Evolutionary conservation across 2,888 invertebrate species (phyloP).

Genomic region (Spilosoma lubricipeda): DNA sequence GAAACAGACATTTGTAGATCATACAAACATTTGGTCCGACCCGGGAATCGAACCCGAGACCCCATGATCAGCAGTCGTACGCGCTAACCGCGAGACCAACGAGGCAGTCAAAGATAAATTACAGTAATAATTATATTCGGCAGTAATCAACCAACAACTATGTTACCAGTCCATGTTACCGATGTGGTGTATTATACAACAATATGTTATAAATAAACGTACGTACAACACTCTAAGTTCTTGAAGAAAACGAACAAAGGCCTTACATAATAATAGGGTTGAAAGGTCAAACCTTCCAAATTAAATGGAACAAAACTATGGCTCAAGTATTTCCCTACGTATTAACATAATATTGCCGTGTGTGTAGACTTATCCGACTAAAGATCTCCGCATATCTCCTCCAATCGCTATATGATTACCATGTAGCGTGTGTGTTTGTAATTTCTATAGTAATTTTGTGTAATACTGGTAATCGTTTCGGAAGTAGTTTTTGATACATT

Average conservation of each 20-base stretch:
- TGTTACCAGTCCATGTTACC: too few species aligned
- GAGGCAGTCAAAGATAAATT: too few species aligned
- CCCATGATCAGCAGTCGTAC: too few species aligned
- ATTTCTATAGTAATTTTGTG: conserved; percentile 38
- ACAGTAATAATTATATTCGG: too few species aligned
- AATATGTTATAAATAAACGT: not conserved
- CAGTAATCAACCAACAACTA: too few species aligned
- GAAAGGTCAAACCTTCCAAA: conserved; percentile 19
- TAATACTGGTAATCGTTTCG: conserved; percentile 42
- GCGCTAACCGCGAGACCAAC: too few species aligned
- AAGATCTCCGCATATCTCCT: conserved; percentile 40
- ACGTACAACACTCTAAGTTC: not conserved
- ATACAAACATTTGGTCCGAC: too few species aligned
- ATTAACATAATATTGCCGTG: conserved; percentile 47
- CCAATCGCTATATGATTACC: conserved; percentile 49
- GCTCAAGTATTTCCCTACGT: conserved; percentile 23
- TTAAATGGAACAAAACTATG: conserved; percentile 14
- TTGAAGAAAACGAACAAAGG: not conserved
- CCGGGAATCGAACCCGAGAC: too few species aligned
- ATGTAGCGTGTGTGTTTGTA: conserved; percentile 50
- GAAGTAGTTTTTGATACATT: conserved; percentile 47
- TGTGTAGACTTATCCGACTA: conserved; percentile 42
- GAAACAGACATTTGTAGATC: too few species aligned
- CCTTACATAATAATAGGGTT: conserved; percentile 3
- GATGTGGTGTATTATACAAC: too few species aligned